A percentile compares a stretch with the other conserved stretches of the same genome.
Conservation (phyloP, 1,140 invertebrate species). For the Brachionus manjavacas region DNA sequence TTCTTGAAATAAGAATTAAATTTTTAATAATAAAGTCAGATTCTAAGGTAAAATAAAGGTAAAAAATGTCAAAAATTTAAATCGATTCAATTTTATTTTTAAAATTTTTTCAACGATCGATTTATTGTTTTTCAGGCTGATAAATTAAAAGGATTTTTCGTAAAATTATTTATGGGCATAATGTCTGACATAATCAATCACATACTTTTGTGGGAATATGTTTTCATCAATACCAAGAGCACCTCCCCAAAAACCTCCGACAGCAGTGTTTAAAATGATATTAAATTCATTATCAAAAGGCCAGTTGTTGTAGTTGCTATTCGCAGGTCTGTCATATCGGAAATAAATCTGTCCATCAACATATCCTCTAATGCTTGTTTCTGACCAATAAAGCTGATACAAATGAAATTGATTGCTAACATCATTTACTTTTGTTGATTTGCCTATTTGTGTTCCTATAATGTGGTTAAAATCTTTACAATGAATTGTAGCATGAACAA, state of each 20-base stretch:
- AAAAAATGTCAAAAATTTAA: too few relatives aligned
- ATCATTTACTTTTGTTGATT: not conserved
- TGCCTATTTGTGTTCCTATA: not conserved
- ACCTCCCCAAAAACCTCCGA: conserved; percentile 22
- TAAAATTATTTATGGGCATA: not conserved
- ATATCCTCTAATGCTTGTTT: not conserved
- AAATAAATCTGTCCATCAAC: not conserved
- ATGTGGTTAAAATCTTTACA: not conserved
- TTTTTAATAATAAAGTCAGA: too few relatives aligned
- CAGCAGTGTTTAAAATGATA: conserved; percentile 8
- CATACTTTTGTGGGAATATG: conserved; percentile 1
- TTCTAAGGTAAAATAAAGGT: too few relatives aligned
- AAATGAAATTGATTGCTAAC: conserved; percentile 3
- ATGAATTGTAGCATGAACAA: conserved; percentile 18
- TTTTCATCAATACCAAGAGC: not conserved
- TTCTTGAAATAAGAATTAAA: too few relatives aligned
- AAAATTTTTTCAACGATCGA: too few relatives aligned
- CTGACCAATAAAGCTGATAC: not conserved
- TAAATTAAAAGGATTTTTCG: not conserved
- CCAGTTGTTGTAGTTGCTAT: not conserved
- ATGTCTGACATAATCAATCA: not conserved
- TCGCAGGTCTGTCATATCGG: not conserved
- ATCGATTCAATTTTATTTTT: too few relatives aligned
- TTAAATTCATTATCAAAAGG: conserved; percentile 19
- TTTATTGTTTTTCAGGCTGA: not conserved